A percentile compares a stretch with the other conserved stretches of the same genome.
These are phyloP conservation scores for Dromaius novaehollandiae DNA, from an alignment of 2,113 vertebrate genomes.

Conservation along the genomic window DNA sequence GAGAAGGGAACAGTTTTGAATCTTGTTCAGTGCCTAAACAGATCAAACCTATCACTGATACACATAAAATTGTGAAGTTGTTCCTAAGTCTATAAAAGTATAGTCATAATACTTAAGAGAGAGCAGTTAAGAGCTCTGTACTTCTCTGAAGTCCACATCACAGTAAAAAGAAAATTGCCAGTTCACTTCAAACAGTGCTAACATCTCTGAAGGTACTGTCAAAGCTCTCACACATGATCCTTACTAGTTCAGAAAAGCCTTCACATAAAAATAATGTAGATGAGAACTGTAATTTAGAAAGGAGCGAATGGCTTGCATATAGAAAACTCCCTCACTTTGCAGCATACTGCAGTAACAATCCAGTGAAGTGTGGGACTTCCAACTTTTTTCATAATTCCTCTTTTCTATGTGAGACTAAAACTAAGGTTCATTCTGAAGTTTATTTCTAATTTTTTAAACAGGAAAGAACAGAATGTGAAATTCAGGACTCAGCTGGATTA, in stretches of 20 bases:
- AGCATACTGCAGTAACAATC: background rate
- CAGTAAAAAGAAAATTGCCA: background rate
- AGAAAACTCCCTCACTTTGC: background rate
- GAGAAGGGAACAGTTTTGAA: background rate
- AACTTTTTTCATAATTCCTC: background rate
- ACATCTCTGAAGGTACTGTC: background rate
- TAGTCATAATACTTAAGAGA: background rate
- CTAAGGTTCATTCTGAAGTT: background rate
- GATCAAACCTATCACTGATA: background rate
- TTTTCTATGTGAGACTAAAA: background rate
- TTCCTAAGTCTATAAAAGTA: background rate
- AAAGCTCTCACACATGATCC: background rate
- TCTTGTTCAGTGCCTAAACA: background rate
- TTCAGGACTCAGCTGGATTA: background rate
- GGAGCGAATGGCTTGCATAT: background rate
- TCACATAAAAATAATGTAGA: background rate
- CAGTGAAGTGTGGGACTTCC: background rate
- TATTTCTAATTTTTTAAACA: background rate
- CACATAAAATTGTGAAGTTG: background rate
- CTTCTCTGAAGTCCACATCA: background rate
- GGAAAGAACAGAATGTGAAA: background rate
- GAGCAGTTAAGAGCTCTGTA: background rate
- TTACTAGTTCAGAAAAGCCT: background rate
- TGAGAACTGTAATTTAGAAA: background rate
- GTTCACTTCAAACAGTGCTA: background rate